phyloP scores from a whole-genome alignment of 2,113 vertebrate genomes.

The Cariama cristata region DNA sequence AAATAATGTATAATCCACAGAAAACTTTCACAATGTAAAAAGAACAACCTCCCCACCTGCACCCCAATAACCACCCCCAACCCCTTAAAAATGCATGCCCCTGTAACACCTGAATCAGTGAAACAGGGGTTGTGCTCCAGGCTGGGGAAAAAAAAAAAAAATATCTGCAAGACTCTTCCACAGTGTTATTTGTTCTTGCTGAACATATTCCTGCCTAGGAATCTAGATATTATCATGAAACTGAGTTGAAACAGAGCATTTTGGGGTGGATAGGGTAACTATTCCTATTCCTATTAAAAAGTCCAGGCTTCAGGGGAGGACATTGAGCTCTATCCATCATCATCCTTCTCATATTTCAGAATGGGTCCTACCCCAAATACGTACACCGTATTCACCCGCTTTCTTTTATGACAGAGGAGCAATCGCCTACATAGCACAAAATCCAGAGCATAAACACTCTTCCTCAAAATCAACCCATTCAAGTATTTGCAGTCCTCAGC shows the following conservation, averaged over 20 bases:
- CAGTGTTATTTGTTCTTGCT: background rate
- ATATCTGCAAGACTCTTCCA: background rate
- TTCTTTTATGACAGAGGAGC: background rate
- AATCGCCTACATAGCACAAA: background rate
- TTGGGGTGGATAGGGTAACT: background rate
- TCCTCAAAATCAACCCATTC: background rate
- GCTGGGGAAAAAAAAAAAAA: background rate
- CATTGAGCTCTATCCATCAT: background rate
- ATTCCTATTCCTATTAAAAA: background rate
- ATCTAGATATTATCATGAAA: background rate
- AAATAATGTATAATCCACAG: conserved; percentile 23
- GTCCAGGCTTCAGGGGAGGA: background rate
- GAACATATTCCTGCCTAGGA: background rate
- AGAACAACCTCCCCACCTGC: background rate
- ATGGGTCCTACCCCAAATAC: background rate
- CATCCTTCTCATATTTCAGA: background rate
- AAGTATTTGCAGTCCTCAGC: background rate
- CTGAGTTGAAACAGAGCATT: background rate
- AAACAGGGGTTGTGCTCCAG: background rate
- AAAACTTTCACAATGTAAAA: background rate
- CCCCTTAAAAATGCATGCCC: background rate
- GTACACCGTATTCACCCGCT: background rate
- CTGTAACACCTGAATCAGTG: background rate
- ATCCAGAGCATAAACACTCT: background rate
- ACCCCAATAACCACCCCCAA: background rate